Evolutionary conservation across 2,113 vertebrate species (phyloP).

Genomic region (Pteronura brasiliensis): DNA sequence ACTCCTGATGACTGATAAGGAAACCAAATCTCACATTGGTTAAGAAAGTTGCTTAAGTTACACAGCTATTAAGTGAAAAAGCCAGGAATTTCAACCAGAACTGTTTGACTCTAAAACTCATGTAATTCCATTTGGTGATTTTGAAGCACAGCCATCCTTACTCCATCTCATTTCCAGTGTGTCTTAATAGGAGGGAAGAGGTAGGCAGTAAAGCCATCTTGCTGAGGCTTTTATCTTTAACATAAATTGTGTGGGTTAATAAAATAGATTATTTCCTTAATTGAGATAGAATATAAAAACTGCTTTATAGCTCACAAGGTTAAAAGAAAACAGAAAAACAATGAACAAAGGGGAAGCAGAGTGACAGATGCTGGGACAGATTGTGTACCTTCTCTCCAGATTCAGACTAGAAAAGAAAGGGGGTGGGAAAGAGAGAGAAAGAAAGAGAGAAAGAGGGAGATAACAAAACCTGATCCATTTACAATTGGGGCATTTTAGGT

Average conservation of each 20-base stretch:
- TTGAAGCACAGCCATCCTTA: not conserved
- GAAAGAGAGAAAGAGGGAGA: not conserved
- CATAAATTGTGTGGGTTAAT: not conserved
- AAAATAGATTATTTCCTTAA: not conserved
- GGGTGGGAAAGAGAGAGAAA: not conserved
- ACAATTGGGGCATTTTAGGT: not conserved
- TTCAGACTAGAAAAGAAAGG: slow-evolving; percentile 8
- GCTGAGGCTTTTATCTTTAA: not conserved
- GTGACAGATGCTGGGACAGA: slow-evolving; percentile 45
- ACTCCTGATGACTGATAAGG: not conserved
- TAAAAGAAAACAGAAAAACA: slow-evolving; percentile 59
- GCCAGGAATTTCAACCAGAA: not conserved
- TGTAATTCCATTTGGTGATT: not conserved
- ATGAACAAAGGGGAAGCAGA: slow-evolving; percentile 30
- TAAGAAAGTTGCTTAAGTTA: not conserved
- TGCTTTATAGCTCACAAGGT: not conserved
- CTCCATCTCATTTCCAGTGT: not conserved
- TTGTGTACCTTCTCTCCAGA: slow-evolving; percentile 46
- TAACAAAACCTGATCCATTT: not conserved
- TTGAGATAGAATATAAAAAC: not conserved
- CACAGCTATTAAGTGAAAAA: not conserved
- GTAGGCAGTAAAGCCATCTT: not conserved
- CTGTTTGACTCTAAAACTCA: not conserved
- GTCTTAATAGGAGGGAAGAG: not conserved
- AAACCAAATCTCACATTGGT: not conserved